Percentiles rank a stretch among this genome's conserved stretches.
Evolutionary conservation across 2,113 vertebrate genomes (phyloP).

Genomic region (Apeltes quadracus): DNA sequence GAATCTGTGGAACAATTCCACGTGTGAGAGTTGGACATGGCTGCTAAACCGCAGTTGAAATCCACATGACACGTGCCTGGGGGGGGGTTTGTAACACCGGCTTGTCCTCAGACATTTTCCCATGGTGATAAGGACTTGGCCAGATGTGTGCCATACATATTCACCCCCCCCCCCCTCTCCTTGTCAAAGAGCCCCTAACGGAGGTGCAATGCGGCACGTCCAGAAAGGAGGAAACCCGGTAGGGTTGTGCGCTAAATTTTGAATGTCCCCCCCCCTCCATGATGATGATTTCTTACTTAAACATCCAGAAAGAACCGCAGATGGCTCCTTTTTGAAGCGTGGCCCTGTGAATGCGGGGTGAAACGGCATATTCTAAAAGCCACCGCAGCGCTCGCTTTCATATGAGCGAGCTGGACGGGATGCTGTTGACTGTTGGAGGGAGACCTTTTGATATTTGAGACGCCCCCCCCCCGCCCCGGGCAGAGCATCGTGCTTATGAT

Average conservation of each 20-base stretch:
- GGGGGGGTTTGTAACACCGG: conserved; percentile 28
- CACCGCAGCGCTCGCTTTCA: conserved; percentile 72
- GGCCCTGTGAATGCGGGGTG: conserved; percentile 37
- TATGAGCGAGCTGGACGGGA: conserved; percentile 72
- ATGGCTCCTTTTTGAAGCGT: conserved; percentile 65
- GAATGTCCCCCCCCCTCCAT: conserved; percentile 35
- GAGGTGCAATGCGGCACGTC: conserved; percentile 7
- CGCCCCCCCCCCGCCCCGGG: conserved; percentile 55
- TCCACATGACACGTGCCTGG: conserved; percentile 38
- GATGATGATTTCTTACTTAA: conserved; percentile 37
- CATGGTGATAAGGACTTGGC: conserved; percentile 65
- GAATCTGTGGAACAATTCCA: not conserved
- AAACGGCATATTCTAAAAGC: conserved; percentile 62
- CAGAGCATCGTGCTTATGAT: conserved; percentile 71
- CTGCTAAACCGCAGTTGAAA: conserved; percentile 23
- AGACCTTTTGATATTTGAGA: conserved; percentile 82
- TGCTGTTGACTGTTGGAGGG: conserved; percentile 70
- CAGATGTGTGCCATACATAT: conserved; percentile 66
- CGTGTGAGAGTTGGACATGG: conserved; percentile 23
- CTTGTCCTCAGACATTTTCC: conserved; percentile 64
- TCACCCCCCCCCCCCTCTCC: conserved; percentile 8
- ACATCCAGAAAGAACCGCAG: conserved; percentile 25
- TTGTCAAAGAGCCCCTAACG: not conserved
- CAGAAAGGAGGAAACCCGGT: conserved; percentile 13
- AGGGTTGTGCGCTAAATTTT: conserved; percentile 31